These are phyloP conservation scores for Drosophila paracracens DNA, from an alignment of 2,888 invertebrate genomes.

Conservation along the genomic window DNA sequence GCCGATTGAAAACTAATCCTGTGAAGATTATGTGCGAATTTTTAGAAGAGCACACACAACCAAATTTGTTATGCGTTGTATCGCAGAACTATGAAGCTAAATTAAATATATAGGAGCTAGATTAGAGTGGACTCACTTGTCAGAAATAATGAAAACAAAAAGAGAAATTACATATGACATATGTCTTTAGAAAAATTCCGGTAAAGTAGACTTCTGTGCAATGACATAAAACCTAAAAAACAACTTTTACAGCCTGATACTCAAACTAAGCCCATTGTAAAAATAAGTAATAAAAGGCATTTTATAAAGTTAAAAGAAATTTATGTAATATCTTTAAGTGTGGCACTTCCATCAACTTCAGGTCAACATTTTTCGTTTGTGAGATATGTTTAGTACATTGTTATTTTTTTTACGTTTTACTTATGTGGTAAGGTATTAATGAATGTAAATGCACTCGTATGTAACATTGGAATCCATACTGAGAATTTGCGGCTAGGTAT, in stretches of 20 bases:
- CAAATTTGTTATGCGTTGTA: no score
- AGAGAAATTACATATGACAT: background rate
- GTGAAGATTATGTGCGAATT: background rate
- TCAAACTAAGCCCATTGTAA: background rate
- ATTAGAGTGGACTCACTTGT: background rate
- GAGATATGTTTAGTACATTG: slow-evolving; percentile 50
- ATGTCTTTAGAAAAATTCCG: background rate
- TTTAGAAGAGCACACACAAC: background rate
- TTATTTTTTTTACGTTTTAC: slow-evolving; percentile 42
- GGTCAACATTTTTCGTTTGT: slow-evolving; percentile 14
- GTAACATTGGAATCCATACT: slow-evolving; percentile 49
- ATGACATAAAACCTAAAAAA: background rate
- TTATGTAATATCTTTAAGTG: slow-evolving; percentile 47
- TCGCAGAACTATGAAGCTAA: no score
- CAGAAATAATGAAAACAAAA: background rate
- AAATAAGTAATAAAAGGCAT: background rate
- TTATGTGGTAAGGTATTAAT: slow-evolving; percentile 45
- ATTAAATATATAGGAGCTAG: background rate
- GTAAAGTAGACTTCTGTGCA: background rate
- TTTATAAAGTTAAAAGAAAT: slow-evolving; percentile 25
- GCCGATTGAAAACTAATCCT: no score
- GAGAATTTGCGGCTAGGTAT: slow-evolving; percentile 54
- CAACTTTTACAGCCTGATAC: background rate
- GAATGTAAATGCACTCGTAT: slow-evolving; percentile 51
- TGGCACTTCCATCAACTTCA: slow-evolving; percentile 33